Conservation (phyloP, 2,797 vertebrate genomes). For the Numenius phaeopus region DNA sequence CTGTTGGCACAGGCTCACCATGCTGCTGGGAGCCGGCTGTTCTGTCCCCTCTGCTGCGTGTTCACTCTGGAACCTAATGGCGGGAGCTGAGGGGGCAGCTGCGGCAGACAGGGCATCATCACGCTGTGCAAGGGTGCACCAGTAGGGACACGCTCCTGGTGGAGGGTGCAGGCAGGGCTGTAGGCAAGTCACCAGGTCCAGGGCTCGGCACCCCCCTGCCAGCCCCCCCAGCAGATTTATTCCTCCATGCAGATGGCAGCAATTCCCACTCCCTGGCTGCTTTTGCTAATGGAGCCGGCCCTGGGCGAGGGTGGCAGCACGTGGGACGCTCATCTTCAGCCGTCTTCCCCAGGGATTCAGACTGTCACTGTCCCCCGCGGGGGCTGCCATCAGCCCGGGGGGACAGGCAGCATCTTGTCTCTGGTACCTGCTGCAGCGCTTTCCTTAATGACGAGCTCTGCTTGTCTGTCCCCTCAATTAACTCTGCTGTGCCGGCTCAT, state of each 20-base stretch:
- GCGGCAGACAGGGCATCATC: background rate
- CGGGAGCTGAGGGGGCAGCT: conserved; percentile 11
- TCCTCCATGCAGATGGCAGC: background rate
- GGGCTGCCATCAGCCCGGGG: conserved; percentile 28
- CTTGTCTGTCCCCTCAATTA: conserved; percentile 43
- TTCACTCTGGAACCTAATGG: conserved; percentile 49
- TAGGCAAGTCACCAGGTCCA: background rate
- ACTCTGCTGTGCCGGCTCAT: conserved; percentile 20
- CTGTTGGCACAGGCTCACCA: background rate
- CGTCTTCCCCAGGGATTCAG: background rate
- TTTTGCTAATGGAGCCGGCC: background rate
- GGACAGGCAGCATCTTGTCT: conserved; percentile 33
- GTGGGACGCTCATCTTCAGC: background rate
- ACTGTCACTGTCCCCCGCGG: conserved; percentile 4
- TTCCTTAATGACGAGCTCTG: conserved; percentile 8
- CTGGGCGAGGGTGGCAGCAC: background rate
- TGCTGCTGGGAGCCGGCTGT: conserved; percentile 8
- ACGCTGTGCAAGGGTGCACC: background rate
- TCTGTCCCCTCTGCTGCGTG: background rate
- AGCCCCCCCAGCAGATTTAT: background rate
- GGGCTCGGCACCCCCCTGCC: background rate
- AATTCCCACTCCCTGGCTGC: background rate
- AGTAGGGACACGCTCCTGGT: background rate
- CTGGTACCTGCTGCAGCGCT: background rate
- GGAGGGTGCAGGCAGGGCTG: background rate